Evolutionary conservation across 1,140 invertebrate species (phyloP), one percentile per base, ranked within the genome.

Genomic region (Drosophila subobscura): DNA sequence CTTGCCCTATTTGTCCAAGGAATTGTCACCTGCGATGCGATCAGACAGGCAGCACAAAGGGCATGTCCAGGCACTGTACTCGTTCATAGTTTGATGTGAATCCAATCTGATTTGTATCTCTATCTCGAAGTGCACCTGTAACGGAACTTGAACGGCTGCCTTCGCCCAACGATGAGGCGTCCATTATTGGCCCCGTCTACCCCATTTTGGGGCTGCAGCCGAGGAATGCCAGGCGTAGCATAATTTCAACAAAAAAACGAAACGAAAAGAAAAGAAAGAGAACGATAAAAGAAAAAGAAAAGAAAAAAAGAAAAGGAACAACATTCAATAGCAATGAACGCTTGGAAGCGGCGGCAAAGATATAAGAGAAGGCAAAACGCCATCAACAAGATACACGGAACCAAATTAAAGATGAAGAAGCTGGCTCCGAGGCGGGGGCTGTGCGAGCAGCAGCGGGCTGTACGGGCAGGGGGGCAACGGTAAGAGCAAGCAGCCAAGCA

Each of bases 341-440:
- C 27, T 72, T 55, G 63, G 60, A 53, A 16, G 16, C 55, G 53
- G 66, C 79, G 79, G 83, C 83, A 63, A 75, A 86, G 83, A 88
- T 88, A 88, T 83, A 86, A 88, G 72, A 77, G 80, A 88, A 88
- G 66, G 83, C 79, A 88, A 88, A 88, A 88, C 83, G 83, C 83
- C 83, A 88, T 88, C 83, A 83, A 88, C 78, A 76, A 88, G 77
- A 85, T 85, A 85, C 81, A 85, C 81, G 81, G 81, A 85, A 88
- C 81, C 81, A 85, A 85, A 85, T 85, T 85, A 86, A 86, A 85
- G 81, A 86, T 85, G 83, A 85, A 85, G 83, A 85, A 85, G 80
- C 81, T 64, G 64, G 49, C 27, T 22, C 47, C 25, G 14, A 5
- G 44, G 25, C 45, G 55, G 49, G 1, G 14, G 10, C 12, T 7